These are phyloP conservation scores for Lasioglossum morio DNA, from an alignment of 2,888 invertebrate genomes.

Conservation along the genomic window DNA sequence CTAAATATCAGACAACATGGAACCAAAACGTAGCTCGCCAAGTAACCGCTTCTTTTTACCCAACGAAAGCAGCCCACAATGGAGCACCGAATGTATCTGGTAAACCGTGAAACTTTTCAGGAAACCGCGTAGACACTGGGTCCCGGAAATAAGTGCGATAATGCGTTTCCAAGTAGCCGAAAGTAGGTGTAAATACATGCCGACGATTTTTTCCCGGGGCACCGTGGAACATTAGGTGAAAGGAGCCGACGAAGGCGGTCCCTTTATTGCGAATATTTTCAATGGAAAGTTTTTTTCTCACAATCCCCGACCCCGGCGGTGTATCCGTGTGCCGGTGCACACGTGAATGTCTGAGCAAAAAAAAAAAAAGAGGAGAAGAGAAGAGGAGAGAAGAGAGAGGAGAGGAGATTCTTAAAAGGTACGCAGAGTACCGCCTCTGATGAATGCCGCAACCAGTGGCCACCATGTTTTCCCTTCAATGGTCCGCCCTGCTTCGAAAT, in stretches of 20 bases:
- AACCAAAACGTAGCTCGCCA: not conserved
- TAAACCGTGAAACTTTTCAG: constrained; percentile 45
- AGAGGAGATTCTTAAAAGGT: constrained; percentile 64
- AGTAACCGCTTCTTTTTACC: not conserved
- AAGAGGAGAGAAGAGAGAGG: constrained; percentile 43
- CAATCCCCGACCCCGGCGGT: constrained; percentile 51
- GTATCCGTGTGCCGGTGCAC: constrained; percentile 57
- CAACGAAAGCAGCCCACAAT: constrained; percentile 12
- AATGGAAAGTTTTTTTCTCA: constrained; percentile 82
- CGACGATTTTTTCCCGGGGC: constrained; percentile 58
- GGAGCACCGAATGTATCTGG: constrained; percentile 32
- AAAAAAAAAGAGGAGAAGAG: not conserved
- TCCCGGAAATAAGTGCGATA: constrained; percentile 74
- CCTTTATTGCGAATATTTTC: constrained; percentile 82
- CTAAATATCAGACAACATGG: not conserved
- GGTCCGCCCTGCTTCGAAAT: constrained; percentile 71
- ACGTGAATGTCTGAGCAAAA: constrained; percentile 45
- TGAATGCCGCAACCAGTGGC: constrained; percentile 82
- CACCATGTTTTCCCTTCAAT: constrained; percentile 74
- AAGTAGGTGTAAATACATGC: constrained; percentile 78
- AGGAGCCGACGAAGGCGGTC: constrained; percentile 79
- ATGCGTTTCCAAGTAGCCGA: constrained; percentile 77
- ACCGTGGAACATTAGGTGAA: constrained; percentile 65
- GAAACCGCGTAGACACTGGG: constrained; percentile 47
- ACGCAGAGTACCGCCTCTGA: constrained; percentile 80